A percentile compares a stretch with the other conserved stretches of the same genome.
phyloP scores from a whole-genome alignment of 2,113 vertebrate genomes.

The Rana temporaria region DNA sequence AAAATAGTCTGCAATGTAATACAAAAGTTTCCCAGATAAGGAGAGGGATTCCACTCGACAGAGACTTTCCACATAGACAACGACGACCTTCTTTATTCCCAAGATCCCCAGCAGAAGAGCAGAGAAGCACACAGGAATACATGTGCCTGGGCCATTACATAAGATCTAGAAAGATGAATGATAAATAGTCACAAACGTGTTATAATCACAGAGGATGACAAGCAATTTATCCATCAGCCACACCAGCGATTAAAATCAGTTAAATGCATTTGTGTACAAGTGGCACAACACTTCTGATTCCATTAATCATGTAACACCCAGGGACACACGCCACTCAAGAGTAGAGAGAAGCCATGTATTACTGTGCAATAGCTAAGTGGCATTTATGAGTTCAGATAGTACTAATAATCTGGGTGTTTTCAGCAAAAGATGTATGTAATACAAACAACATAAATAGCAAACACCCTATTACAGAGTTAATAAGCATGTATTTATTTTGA shows the following conservation, averaged over 20 bases:
- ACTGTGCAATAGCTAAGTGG: background rate
- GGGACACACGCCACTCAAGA: background rate
- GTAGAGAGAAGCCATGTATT: background rate
- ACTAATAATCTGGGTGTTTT: background rate
- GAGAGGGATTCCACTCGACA: slow-evolving; percentile 92
- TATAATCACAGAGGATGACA: background rate
- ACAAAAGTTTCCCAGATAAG: slow-evolving; percentile 89
- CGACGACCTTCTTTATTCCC: slow-evolving; percentile 85
- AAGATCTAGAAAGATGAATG: slow-evolving; percentile 79
- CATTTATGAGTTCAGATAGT: background rate
- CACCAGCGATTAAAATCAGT: background rate
- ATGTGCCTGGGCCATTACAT: slow-evolving; percentile 96
- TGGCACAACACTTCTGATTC: background rate
- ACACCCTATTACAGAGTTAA: background rate
- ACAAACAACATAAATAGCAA: background rate
- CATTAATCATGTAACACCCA: background rate
- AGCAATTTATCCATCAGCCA: background rate
- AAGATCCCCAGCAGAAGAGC: slow-evolving; percentile 86
- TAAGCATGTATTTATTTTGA: background rate
- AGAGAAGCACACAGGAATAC: slow-evolving; percentile 86
- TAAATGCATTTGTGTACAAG: background rate
- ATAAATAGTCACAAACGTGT: background rate
- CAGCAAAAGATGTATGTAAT: background rate
- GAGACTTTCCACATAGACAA: slow-evolving; percentile 93
- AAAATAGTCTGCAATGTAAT: slow-evolving; percentile 87